phyloP scores from a whole-genome alignment of 2,888 invertebrate genomes.

The Plusia festucae region DNA sequence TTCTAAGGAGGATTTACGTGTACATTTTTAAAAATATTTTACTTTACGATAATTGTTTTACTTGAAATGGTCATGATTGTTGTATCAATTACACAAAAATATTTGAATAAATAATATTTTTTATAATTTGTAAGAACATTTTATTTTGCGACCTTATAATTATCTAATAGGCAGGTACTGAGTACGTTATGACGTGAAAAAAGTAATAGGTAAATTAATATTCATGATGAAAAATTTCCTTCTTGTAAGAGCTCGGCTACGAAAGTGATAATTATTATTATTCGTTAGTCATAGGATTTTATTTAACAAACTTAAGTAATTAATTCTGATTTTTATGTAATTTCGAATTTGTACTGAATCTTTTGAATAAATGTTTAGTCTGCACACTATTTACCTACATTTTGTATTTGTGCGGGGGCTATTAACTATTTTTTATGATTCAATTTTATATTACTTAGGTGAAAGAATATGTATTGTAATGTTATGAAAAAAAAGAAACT shows the following conservation, averaged over 20 bases:
- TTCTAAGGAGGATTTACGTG: constrained; percentile 21
- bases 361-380: constrained; percentile 10
- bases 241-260: not conserved
- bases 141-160: constrained; percentile 53
- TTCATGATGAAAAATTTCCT: not conserved
- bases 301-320: not conserved
- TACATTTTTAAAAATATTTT: constrained; percentile 36
- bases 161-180: not conserved
- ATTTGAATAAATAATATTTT: constrained; percentile 55
- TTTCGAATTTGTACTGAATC: constrained; percentile 3
- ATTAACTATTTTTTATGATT: constrained; percentile 22
- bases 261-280: constrained; percentile 2
- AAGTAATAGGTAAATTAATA: too few species aligned
- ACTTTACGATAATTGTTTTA: constrained; percentile 18
- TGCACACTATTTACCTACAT: constrained; percentile 9
- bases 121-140: constrained; percentile 36
- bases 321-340: constrained; percentile 4
- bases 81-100: constrained; percentile 48
- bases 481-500: constrained; percentile 38
- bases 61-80: constrained; percentile 33
- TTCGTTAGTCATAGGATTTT: constrained; percentile 1
- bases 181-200: not conserved
- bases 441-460: constrained; percentile 7
- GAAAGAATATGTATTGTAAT: not conserved
- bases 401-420: constrained; percentile 13